phyloP scores from a whole-genome alignment of 1,140 invertebrate species.

The Drosophila trapezifrons region DNA sequence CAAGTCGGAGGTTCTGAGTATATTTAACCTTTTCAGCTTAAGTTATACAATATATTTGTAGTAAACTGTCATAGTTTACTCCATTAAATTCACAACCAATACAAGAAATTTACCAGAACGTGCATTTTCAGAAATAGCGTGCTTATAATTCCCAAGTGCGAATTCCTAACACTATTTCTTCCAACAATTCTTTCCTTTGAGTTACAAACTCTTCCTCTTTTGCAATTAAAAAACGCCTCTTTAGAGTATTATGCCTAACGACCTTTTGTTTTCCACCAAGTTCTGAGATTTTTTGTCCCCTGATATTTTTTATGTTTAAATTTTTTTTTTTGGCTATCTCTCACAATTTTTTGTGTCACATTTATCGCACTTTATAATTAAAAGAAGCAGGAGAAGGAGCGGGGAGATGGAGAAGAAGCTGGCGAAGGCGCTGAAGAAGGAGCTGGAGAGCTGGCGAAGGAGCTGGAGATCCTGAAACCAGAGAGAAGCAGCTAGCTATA shows the following conservation, averaged over 20 bases:
- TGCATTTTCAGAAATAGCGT: too few species aligned
- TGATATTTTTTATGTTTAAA: slow-evolving; percentile 9
- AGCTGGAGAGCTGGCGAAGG: not conserved
- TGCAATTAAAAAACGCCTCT: too few species aligned
- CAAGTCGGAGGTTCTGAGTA: too few species aligned
- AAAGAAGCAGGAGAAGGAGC: slow-evolving; percentile 47
- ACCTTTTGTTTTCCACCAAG: not conserved
- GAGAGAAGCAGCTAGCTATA: not conserved
- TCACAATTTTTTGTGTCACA: slow-evolving; percentile 65
- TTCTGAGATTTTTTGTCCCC: slow-evolving; percentile 4
- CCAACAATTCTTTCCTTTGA: too few species aligned
- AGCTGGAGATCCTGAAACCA: too few species aligned
- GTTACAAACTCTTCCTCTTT: too few species aligned
- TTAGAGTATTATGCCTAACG: slow-evolving; percentile 22
- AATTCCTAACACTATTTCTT: not conserved
- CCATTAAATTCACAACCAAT: too few species aligned
- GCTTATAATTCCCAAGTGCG: not conserved
- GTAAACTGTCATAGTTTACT: too few species aligned
- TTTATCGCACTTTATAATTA: slow-evolving; percentile 82
- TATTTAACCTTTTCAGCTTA: too few species aligned
- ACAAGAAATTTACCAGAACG: too few species aligned
- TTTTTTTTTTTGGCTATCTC: slow-evolving; percentile 25
- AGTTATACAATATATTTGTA: too few species aligned
- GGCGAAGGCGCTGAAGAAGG: not conserved
- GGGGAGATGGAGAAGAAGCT: not conserved